Percentiles rank a stretch among this genome's conserved stretches.
Evolutionary conservation across 2,888 invertebrate species (phyloP).

Genomic region (Drosophila koepferae): DNA sequence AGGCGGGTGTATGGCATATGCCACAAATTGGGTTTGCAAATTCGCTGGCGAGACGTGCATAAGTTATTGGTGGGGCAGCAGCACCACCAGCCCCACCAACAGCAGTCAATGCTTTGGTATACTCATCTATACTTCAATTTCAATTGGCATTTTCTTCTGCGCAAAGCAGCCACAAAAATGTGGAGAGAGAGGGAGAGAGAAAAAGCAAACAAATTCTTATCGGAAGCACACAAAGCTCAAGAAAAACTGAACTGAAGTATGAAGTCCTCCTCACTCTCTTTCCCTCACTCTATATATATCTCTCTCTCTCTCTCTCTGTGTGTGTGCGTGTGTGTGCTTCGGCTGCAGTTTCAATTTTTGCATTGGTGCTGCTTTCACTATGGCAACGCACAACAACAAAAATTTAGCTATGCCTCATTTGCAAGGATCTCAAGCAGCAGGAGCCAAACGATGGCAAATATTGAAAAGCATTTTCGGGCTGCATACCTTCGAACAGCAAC

Average conservation of each 20-base stretch:
- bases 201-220: conserved; percentile 77
- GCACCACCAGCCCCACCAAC: not conserved
- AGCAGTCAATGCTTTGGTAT: conserved; percentile 36
- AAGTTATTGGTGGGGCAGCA: conserved; percentile 52
- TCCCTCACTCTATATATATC: not conserved
- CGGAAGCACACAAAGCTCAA: conserved; percentile 60
- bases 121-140: conserved; percentile 75
- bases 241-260: conserved; percentile 21
- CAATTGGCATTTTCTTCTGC: conserved; percentile 74
- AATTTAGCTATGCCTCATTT: conserved; percentile 70
- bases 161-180: conserved; percentile 72
- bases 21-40: conserved; percentile 66
- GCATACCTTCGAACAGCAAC: conserved; percentile 51
- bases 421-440: conserved; percentile 54
- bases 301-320: too few relatives aligned
- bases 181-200: conserved; percentile 5
- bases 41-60: conserved; percentile 51
- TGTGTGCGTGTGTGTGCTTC: not conserved
- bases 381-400: conserved; percentile 50
- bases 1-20: conserved; percentile 21
- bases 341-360: conserved; percentile 41
- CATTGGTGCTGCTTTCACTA: conserved; percentile 44
- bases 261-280: not conserved
- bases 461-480: conserved; percentile 69
- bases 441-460: conserved; percentile 49